A percentile compares a stretch with the other conserved stretches of the same genome.
These are phyloP conservation scores for Nomada ruficornis DNA, from an alignment of 2,888 invertebrate species.

Conservation along the genomic window DNA sequence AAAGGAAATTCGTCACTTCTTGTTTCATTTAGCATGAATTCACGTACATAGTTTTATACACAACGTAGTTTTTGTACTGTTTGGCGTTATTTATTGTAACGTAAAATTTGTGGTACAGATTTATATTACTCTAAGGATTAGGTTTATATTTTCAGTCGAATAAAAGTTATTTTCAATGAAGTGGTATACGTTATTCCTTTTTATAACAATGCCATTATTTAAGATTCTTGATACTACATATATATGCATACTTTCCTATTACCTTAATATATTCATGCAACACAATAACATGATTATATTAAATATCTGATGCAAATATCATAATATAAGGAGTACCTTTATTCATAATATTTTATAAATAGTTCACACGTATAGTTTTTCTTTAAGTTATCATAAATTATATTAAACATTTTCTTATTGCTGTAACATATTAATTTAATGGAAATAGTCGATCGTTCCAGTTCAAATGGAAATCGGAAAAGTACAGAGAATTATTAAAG, in stretches of 20 bases:
- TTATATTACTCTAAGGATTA: conserved; percentile 80
- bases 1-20: conserved; percentile 41
- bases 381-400: neutral
- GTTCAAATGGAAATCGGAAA: neutral
- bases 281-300: neutral
- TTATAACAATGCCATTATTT: conserved; percentile 17
- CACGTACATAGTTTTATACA: conserved; percentile 62
- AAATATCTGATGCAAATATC: neutral
- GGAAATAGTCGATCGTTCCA: too few species aligned
- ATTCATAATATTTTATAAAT: neutral
- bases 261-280: neutral
- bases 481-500: too few species aligned
- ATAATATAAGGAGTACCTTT: neutral
- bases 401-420: too few species aligned
- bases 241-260: neutral
- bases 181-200: conserved; percentile 59
- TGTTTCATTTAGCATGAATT: conserved; percentile 58
- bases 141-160: conserved; percentile 82
- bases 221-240: neutral
- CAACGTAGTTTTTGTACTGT: conserved; percentile 73
- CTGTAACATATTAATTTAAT: too few species aligned
- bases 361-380: neutral
- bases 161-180: conserved; percentile 82
- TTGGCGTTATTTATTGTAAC: conserved; percentile 67
- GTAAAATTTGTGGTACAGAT: conserved; percentile 78